Evolutionary conservation across 1,140 invertebrate genomes (phyloP).

Genomic region (Lamellibrachia luymesi): DNA sequence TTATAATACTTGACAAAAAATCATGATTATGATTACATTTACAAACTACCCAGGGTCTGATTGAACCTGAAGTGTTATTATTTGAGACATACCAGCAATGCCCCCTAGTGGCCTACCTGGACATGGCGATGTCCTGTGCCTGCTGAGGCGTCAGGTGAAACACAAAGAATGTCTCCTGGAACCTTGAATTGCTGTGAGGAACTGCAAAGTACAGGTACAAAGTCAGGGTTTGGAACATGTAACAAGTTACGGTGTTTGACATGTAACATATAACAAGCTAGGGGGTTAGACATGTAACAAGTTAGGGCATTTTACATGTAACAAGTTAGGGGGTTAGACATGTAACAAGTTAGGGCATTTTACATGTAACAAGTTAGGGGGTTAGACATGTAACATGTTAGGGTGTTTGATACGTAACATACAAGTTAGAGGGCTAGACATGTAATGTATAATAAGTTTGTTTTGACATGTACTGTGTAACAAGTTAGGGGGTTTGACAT

Average conservation of each 20-base stretch:
- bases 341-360: too few relatives aligned
- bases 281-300: too few relatives aligned
- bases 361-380: neutral
- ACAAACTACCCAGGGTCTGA: neutral
- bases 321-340: too few relatives aligned
- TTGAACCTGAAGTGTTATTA: neutral
- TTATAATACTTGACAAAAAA: conserved; percentile 8
- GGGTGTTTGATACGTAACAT: neutral
- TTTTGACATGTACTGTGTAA: too few relatives aligned
- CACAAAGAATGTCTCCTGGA: conserved; percentile 81
- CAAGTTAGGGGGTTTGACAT: too few relatives aligned
- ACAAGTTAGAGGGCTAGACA: neutral
- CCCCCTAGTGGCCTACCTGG: conserved; percentile 11
- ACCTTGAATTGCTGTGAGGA: conserved; percentile 69
- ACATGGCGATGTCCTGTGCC: conserved; percentile 74
- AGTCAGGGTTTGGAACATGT: too few relatives aligned
- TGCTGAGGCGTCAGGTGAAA: conserved; percentile 92
- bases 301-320: neutral
- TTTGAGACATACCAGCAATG: neutral
- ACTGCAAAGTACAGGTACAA: conserved; percentile 39
- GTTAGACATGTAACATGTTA: too few relatives aligned
- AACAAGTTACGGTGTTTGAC: neutral
- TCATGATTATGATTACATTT: neutral
- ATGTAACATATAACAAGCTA: neutral
- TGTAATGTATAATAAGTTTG: too few relatives aligned